A percentile compares a stretch with the other conserved stretches of the same genome.
Conservation (phyloP, 1,140 invertebrate genomes). For the Phymastichus coffea region DNA sequence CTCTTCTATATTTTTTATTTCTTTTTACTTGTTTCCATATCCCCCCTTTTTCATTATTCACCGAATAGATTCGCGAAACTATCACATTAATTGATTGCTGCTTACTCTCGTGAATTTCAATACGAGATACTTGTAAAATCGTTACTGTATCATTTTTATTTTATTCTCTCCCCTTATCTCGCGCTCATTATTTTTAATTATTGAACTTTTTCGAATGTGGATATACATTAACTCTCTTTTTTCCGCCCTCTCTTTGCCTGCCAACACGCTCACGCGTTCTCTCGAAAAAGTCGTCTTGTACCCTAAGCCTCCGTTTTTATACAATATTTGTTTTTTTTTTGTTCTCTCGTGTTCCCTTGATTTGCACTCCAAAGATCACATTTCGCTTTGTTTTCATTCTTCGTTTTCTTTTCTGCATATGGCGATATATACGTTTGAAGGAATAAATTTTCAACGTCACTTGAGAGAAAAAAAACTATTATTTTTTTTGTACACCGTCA, state of each 20-base stretch:
- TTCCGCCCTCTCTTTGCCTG: no score
- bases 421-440: constrained; percentile 2
- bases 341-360: not conserved
- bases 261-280: not conserved
- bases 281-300: constrained; percentile 16
- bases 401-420: not conserved
- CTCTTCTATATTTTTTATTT: constrained; percentile 2
- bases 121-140: constrained; percentile 48
- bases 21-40: no score
- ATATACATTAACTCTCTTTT: no score
- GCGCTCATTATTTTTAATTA: no score
- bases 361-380: constrained; percentile 16
- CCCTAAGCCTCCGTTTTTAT: constrained; percentile 20
- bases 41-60: no score
- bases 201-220: constrained; percentile 15
- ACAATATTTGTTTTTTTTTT: constrained; percentile 1
- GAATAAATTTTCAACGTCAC: no score
- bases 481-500: not conserved
- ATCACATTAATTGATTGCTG: constrained; percentile 54
- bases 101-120: constrained; percentile 31
- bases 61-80: constrained; percentile 44
- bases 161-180: no score
- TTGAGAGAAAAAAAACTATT: no score
- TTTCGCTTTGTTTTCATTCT: not conserved
- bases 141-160: constrained; percentile 18